Evolutionary conservation across 1,140 invertebrate genomes (phyloP).

Genomic region (Pectinophora gossypiella): DNA sequence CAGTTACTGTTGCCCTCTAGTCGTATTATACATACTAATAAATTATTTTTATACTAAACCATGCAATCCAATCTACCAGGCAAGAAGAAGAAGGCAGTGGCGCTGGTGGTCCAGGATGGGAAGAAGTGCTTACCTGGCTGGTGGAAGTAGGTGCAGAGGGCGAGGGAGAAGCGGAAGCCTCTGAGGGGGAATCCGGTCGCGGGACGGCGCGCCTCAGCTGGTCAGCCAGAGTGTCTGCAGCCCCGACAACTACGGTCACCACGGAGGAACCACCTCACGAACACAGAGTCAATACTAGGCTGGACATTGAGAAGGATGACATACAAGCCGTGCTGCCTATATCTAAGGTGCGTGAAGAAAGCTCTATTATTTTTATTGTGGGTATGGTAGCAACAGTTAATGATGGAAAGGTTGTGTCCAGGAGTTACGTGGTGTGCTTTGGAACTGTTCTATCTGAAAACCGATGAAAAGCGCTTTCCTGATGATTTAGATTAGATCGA

Average conservation of each 20-base stretch:
- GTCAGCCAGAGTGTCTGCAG: conserved; percentile 53
- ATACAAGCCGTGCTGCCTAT: conserved; percentile 95
- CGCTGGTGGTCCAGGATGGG: conserved; percentile 80
- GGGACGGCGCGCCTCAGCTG: conserved; percentile 59
- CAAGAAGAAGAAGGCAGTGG: conserved; percentile 47
- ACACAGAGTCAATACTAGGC: conserved; percentile 83
- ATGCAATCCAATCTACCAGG: no score
- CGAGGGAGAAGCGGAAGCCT: conserved; percentile 78
- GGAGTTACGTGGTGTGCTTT: no score
- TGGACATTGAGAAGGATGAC: conserved; percentile 95
- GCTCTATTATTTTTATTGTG: no score
- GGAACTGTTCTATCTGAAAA: no score
- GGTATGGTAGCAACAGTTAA: no score
- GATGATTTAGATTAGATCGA: no score
- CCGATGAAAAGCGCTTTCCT: no score
- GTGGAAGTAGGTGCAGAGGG: conserved; percentile 91
- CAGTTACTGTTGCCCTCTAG: no score
- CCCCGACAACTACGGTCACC: conserved; percentile 46
- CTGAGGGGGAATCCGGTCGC: conserved; percentile 80
- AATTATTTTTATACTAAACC: no score
- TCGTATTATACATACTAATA: no score
- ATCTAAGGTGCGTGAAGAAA: conserved; percentile 89
- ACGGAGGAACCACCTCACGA: conserved; percentile 72
- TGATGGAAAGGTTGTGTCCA: no score
- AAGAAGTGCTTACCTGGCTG: conserved; percentile 93